Evolutionary conservation across 2,797 vertebrate genomes (phyloP).

Genomic region (Vipera latastei): DNA sequence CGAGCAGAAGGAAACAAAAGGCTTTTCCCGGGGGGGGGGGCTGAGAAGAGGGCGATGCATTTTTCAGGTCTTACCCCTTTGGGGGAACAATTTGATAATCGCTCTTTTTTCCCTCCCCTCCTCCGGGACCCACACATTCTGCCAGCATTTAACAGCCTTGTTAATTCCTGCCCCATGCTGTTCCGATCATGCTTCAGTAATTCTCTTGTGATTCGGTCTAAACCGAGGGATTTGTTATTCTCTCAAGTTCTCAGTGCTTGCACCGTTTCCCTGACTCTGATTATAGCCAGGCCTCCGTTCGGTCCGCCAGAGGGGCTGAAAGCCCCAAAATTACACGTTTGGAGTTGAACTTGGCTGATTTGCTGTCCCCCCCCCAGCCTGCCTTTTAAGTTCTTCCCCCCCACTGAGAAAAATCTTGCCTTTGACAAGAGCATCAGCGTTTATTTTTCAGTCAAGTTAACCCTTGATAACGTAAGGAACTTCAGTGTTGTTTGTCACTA

Average conservation of each 20-base stretch:
- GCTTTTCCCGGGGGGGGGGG: not conserved
- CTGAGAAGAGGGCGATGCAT: not conserved
- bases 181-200: not conserved
- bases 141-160: not conserved
- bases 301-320: not conserved
- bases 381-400: not conserved
- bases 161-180: not conserved
- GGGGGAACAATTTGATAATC: not conserved
- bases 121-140: not conserved
- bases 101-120: not conserved
- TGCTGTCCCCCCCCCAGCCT: not conserved
- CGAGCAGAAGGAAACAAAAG: not conserved
- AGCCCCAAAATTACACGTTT: not conserved
- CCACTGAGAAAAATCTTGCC: not conserved
- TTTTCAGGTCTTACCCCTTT: not conserved
- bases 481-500: not conserved
- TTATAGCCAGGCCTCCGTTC: not conserved
- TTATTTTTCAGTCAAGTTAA: not conserved
- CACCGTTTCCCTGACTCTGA: not conserved
- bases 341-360: not conserved
- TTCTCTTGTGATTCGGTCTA: not conserved
- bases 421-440: not conserved
- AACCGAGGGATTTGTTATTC: not conserved
- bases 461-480: not conserved
- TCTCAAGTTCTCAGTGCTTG: not conserved